Percentiles rank a stretch among this genome's conserved stretches.
These are phyloP conservation scores for Chirona hameri DNA, from an alignment of 2,888 invertebrate genomes.

Conservation along the genomic window DNA sequence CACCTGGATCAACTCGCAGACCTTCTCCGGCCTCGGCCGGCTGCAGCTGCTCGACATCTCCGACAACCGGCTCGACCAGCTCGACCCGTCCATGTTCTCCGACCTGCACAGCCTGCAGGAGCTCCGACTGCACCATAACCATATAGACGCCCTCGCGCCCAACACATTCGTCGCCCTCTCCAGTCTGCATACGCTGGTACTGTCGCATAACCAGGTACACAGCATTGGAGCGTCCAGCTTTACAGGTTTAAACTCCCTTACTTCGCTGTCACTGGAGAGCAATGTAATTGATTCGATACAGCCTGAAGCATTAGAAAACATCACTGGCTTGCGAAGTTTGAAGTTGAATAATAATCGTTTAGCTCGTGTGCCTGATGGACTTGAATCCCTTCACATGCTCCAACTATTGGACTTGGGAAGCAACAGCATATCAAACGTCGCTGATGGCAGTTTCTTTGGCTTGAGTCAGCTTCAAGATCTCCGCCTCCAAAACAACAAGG, in stretches of 20 bases:
- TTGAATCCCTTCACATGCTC: constrained; percentile 68
- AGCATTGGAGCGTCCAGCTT: constrained; percentile 51
- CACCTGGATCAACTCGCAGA: constrained; percentile 71
- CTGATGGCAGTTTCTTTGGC: constrained; percentile 72
- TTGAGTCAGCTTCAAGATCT: constrained; percentile 76
- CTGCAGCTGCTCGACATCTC: no score
- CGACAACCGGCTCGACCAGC: constrained; percentile 72
- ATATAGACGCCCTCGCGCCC: constrained; percentile 68
- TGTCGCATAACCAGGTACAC: constrained; percentile 74
- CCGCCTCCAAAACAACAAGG: constrained; percentile 78
- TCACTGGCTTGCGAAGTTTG: constrained; percentile 72
- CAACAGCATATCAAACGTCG: constrained; percentile 74
- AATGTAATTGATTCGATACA: constrained; percentile 72
- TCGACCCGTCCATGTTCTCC: constrained; percentile 78
- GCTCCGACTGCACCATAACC: constrained; percentile 62
- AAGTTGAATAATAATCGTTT: constrained; percentile 78
- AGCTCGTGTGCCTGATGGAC: constrained; percentile 69
- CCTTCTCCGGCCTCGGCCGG: constrained; percentile 68
- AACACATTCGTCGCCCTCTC: constrained; percentile 67
- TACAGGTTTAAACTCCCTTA: constrained; percentile 67
- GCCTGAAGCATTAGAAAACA: constrained; percentile 70
- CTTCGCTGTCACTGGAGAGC: constrained; percentile 67
- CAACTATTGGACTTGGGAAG: constrained; percentile 79
- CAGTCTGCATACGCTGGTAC: constrained; percentile 74
- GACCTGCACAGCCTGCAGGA: constrained; percentile 76